phyloP scores from a whole-genome alignment of 1,140 invertebrate genomes.

The Lordiphosa collinella region DNA sequence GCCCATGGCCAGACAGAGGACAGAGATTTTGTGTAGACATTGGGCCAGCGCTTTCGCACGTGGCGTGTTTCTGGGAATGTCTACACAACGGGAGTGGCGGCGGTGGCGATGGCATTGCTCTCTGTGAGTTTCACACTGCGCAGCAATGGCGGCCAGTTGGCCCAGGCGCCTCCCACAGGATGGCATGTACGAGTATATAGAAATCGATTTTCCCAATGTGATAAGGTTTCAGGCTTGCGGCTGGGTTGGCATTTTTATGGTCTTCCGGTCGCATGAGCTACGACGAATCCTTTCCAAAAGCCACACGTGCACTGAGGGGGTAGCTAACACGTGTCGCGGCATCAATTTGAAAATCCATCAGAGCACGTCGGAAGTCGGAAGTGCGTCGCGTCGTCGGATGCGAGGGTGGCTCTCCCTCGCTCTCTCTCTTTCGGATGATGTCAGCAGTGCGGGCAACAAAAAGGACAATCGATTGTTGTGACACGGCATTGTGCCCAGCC shows the following conservation, averaged over 20 bases:
- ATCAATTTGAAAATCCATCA: constrained; percentile 45
- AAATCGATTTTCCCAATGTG: constrained; percentile 71
- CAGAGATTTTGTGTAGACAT: constrained; percentile 39
- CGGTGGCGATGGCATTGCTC: too few species aligned
- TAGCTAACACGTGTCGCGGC: constrained; percentile 62
- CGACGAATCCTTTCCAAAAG: constrained; percentile 50
- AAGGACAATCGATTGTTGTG: constrained; percentile 77
- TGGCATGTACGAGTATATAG: constrained; percentile 23
- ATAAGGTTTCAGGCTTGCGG: constrained; percentile 59
- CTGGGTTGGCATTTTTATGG: constrained; percentile 29
- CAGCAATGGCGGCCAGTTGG: constrained; percentile 64
- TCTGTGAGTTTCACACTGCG: constrained; percentile 31
- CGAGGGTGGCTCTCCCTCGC: constrained; percentile 19
- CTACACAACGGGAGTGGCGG: constrained; percentile 19
- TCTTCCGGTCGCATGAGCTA: constrained; percentile 36
- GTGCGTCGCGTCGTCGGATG: constrained; percentile 33
- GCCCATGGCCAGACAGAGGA: constrained; percentile 17
- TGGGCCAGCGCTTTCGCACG: constrained; percentile 33
- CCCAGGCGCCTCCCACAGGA: constrained; percentile 49
- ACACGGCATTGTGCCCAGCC: constrained; percentile 55
- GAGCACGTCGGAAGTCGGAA: constrained; percentile 59
- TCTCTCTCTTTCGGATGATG: constrained; percentile 57
- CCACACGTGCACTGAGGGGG: constrained; percentile 59
- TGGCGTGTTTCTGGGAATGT: constrained; percentile 22
- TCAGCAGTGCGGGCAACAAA: constrained; percentile 66